Evolutionary conservation across 2,797 vertebrate genomes (phyloP).

Genomic region (Pseudomugil gertrudae): DNA sequence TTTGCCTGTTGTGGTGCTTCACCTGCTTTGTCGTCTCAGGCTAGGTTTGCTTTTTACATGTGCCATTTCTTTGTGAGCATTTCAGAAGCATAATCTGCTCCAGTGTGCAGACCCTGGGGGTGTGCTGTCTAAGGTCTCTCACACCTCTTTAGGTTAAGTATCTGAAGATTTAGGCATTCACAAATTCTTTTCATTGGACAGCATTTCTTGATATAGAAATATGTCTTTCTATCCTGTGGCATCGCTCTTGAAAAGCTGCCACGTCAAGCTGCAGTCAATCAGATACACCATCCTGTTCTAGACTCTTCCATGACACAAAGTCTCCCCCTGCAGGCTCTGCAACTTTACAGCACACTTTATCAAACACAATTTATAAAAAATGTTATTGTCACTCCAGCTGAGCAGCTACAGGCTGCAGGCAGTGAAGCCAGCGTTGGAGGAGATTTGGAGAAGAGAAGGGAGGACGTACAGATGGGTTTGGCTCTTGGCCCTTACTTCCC

Average conservation of each 20-base stretch:
- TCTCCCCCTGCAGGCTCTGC: conserved; percentile 66
- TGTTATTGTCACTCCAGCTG: conserved; percentile 20
- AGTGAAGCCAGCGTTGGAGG: conserved; percentile 35
- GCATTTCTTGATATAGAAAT: conserved; percentile 48
- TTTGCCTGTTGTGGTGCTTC: no score
- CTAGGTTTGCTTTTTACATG: background rate
- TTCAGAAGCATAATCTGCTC: conserved; percentile 12
- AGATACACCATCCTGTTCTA: background rate
- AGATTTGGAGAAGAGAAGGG: conserved; percentile 24
- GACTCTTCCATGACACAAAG: conserved; percentile 23
- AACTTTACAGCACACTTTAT: background rate
- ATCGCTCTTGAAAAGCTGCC: conserved; percentile 39
- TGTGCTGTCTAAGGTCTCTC: conserved; percentile 27
- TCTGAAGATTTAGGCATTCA: background rate
- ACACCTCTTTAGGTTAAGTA: conserved; percentile 11
- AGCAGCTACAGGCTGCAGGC: conserved; percentile 3
- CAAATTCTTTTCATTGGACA: conserved; percentile 34
- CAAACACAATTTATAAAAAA: background rate
- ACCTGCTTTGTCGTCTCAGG: background rate
- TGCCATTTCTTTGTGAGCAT: conserved; percentile 3
- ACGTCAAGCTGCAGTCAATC: conserved; percentile 24
- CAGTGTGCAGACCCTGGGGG: conserved; percentile 2
- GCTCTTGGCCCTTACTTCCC: conserved; percentile 8
- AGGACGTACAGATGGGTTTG: conserved; percentile 59
- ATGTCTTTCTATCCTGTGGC: conserved; percentile 41